These are phyloP conservation scores for Megalonaias nervosa DNA, from an alignment of 1,140 invertebrate species.

Conservation along the genomic window DNA sequence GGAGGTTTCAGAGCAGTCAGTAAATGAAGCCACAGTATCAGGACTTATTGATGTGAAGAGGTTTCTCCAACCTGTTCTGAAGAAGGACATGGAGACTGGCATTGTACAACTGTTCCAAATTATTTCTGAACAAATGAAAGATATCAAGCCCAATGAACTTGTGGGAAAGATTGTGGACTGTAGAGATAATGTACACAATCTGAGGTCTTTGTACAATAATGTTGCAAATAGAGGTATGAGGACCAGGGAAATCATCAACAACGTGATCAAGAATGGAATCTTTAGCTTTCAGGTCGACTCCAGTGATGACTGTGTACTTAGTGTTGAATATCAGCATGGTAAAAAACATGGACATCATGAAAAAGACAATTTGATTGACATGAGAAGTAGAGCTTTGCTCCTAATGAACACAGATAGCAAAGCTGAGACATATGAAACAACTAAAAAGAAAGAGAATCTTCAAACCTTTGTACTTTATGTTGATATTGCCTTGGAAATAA, in stretches of 20 bases:
- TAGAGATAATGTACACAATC: conserved; percentile 25
- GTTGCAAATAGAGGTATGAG: conserved; percentile 37
- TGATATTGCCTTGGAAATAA: conserved; percentile 21
- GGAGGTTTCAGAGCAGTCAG: conserved; percentile 36
- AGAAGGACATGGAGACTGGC: neutral
- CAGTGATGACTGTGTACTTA: no score
- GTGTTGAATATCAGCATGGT: neutral
- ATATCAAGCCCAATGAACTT: conserved; percentile 9
- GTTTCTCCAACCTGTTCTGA: conserved; percentile 19
- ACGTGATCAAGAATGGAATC: conserved; percentile 5
- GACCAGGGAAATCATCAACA: conserved; percentile 36
- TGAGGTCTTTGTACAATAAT: conserved; percentile 36
- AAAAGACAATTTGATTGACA: conserved; percentile 13
- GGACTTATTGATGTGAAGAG: conserved; percentile 33
- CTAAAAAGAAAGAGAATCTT: neutral
- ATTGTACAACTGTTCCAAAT: conserved; percentile 3
- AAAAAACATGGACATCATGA: neutral
- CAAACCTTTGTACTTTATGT: conserved; percentile 17
- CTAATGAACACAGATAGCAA: no score
- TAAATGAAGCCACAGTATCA: conserved; percentile 37
- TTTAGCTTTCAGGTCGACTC: neutral
- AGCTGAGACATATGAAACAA: no score
- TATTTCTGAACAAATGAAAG: neutral
- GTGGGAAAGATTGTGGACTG: conserved; percentile 29
- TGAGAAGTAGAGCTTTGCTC: conserved; percentile 29